A percentile compares a stretch with the other conserved stretches of the same genome.
Conservation (phyloP, 92 coral and sea anemone genomes). For the Epizoanthus illoricatus region DNA sequence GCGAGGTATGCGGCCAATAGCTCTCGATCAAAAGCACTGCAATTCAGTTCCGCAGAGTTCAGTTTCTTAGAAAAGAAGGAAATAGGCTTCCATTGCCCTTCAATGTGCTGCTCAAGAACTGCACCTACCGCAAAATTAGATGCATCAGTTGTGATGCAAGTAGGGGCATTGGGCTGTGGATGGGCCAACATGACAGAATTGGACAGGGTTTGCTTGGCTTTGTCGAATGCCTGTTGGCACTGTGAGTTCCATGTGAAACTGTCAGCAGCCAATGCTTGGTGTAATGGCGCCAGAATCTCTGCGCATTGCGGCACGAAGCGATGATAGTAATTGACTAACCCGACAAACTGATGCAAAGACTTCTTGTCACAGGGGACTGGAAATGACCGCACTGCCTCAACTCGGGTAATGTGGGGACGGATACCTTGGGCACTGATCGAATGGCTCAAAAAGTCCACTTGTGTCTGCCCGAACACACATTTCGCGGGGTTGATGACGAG, state of each 20-base stretch:
- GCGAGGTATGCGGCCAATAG: neutral
- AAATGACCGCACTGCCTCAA: slow-evolving; percentile 39
- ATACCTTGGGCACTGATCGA: slow-evolving; percentile 3
- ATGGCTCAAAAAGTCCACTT: slow-evolving; percentile 52
- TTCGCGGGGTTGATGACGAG: slow-evolving; percentile 58
- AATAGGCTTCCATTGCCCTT: slow-evolving; percentile 52
- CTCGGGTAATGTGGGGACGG: slow-evolving; percentile 16
- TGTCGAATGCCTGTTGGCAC: slow-evolving; percentile 38
- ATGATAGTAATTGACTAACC: slow-evolving; percentile 49
- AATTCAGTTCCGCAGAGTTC: slow-evolving; percentile 35
- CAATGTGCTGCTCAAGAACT: slow-evolving; percentile 38
- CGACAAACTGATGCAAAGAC: slow-evolving; percentile 29
- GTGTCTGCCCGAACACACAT: slow-evolving; percentile 49
- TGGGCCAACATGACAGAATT: slow-evolving; percentile 44
- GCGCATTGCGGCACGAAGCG: slow-evolving; percentile 45
- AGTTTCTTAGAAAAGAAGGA: slow-evolving; percentile 53
- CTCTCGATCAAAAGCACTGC: slow-evolving; percentile 52
- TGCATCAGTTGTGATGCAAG: slow-evolving; percentile 41
- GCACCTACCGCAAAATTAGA: slow-evolving; percentile 35
- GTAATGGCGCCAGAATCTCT: slow-evolving; percentile 34
- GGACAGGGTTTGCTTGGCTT: slow-evolving; percentile 43
- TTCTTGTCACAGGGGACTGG: slow-evolving; percentile 46
- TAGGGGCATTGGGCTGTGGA: slow-evolving; percentile 32
- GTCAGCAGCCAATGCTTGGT: slow-evolving; percentile 29
- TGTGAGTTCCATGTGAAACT: slow-evolving; percentile 23